These are phyloP conservation scores for Galemys pyrenaicus DNA, from an alignment of 2,113 vertebrate species.

Conservation along the genomic window DNA sequence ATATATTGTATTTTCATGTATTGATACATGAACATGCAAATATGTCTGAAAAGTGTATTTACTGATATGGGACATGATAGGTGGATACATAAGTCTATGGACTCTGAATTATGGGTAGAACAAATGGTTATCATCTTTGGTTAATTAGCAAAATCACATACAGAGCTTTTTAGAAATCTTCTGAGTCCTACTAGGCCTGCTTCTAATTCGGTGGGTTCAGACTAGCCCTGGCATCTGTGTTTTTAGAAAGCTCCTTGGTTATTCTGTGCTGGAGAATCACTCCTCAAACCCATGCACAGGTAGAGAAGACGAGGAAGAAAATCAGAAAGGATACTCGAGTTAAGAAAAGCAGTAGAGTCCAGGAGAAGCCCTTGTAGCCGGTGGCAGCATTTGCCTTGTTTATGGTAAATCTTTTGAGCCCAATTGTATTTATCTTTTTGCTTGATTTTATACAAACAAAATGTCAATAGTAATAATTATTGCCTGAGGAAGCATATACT, in stretches of 20 bases:
- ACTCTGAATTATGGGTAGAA: neutral
- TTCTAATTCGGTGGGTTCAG: neutral
- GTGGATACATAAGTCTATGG: neutral
- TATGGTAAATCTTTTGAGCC: neutral
- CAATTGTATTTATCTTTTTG: neutral
- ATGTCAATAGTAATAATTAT: neutral
- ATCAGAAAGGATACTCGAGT: fast-evolving
- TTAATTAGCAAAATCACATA: neutral
- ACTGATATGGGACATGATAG: neutral
- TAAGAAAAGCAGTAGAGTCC: neutral
- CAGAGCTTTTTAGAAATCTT: neutral
- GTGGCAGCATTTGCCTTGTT: neutral
- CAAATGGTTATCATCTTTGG: neutral
- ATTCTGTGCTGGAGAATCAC: neutral
- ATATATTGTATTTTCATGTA: neutral
- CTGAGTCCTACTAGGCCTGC: neutral
- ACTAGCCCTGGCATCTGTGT: too few relatives aligned
- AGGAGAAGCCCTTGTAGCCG: neutral
- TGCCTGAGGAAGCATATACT: neutral
- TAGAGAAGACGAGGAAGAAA: neutral
- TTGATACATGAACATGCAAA: neutral
- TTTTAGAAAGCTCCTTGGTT: neutral
- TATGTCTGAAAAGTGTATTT: neutral
- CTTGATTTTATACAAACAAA: neutral
- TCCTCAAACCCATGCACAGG: fast-evolving